phyloP scores from a whole-genome alignment of 2,888 invertebrate species.

The Heliconius cydno region DNA sequence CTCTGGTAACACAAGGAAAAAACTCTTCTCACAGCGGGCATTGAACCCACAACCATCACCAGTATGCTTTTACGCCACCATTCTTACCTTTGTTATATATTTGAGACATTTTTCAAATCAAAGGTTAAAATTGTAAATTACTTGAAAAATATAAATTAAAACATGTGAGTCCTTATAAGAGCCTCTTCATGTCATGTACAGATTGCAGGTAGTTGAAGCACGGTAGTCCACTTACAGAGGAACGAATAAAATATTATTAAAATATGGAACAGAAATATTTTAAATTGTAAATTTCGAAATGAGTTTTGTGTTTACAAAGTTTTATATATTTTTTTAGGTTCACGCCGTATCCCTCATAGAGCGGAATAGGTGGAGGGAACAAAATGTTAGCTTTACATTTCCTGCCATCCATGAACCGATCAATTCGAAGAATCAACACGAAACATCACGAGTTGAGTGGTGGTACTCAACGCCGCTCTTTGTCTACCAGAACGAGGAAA shows the following conservation, averaged over 20 bases:
- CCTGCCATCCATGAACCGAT: too few relatives aligned
- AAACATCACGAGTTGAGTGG: too few relatives aligned
- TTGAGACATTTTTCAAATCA: background rate
- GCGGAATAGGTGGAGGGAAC: background rate
- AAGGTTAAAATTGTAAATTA: background rate
- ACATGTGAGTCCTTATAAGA: background rate
- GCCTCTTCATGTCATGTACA: constrained; percentile 11
- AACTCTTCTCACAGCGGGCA: background rate
- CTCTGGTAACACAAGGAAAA: background rate
- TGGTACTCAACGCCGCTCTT: too few relatives aligned
- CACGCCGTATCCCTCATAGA: too few relatives aligned
- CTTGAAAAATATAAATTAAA: background rate
- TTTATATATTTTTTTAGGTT: background rate
- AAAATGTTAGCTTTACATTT: too few relatives aligned
- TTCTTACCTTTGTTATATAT: background rate
- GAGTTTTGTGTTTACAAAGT: background rate
- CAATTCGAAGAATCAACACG: too few relatives aligned
- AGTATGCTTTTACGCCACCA: too few relatives aligned
- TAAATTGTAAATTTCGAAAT: background rate
- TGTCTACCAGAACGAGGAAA: too few relatives aligned
- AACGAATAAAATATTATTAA: constrained; percentile 3
- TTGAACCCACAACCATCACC: background rate
- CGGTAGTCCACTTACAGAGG: constrained; percentile 2
- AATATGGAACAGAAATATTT: background rate
- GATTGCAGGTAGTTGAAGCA: background rate